Evolutionary conservation across 2,797 vertebrate species (phyloP).

Genomic region (Kryptopterus vitreolus): DNA sequence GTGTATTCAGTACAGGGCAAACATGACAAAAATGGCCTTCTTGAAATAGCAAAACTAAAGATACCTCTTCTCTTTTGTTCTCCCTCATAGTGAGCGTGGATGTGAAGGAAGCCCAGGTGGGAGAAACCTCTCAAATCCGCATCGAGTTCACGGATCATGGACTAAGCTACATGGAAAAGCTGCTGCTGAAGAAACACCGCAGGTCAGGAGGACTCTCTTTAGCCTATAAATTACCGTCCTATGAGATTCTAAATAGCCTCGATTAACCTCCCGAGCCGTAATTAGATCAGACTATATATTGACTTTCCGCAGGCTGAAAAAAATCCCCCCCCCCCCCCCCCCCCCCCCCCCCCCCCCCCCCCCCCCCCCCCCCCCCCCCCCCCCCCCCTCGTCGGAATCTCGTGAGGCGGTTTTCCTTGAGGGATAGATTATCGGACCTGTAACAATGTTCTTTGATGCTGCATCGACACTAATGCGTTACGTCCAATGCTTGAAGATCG

Average conservation of each 20-base stretch:
- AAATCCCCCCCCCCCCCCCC: not conserved
- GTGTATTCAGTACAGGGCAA: not conserved
- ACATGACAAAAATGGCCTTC: not conserved
- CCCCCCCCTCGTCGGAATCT: too few relatives aligned
- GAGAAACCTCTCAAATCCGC: conserved; percentile 62
- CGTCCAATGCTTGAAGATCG: not conserved
- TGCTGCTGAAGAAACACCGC: conserved; percentile 87
- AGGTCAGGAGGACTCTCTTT: conserved; percentile 71
- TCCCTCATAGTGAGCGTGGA: conserved; percentile 62
- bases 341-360: too few relatives aligned
- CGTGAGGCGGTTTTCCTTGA: not conserved
- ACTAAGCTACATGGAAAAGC: conserved; percentile 87
- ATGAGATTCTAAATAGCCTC: conserved; percentile 27
- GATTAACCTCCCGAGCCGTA: conserved; percentile 28
- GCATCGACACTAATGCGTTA: not conserved
- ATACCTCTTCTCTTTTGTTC: conserved; percentile 42
- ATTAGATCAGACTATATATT: conserved; percentile 47
- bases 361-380: too few relatives aligned
- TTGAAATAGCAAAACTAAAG: not conserved
- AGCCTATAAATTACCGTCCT: conserved; percentile 12
- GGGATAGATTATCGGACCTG: not conserved
- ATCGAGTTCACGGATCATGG: conserved; percentile 81
- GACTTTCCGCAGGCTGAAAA: conserved; percentile 9
- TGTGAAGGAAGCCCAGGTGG: conserved; percentile 68
- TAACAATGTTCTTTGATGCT: not conserved